Evolutionary conservation across 2,113 vertebrate genomes (phyloP).

Genomic region (Synchiropus splendidus): DNA sequence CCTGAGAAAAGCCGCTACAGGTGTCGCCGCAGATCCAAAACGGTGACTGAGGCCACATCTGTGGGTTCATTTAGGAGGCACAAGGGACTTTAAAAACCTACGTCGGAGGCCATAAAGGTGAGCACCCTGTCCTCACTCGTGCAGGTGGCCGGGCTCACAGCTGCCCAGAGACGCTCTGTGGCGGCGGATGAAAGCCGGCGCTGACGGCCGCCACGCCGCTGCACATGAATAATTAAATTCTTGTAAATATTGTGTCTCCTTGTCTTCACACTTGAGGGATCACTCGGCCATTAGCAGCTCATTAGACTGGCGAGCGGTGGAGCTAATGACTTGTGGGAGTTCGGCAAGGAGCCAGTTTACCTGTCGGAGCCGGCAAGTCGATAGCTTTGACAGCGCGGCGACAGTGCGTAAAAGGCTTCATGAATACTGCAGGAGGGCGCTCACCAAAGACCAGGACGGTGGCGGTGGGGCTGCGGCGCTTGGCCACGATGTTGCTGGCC

Average conservation of each 20-base stretch:
- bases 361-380: conserved; percentile 1
- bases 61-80: too few relatives aligned
- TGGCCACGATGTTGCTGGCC: conserved; percentile 87
- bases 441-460: conserved; percentile 82
- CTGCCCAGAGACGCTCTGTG: conserved; percentile 13
- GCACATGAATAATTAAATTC: conserved; percentile 43
- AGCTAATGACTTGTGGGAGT: conserved; percentile 32
- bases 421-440: conserved; percentile 14
- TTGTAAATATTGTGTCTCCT: conserved; percentile 39
- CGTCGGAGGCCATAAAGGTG: too few relatives aligned
- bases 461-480: conserved; percentile 77
- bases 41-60: too few relatives aligned
- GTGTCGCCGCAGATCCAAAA: too few relatives aligned
- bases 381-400: too few relatives aligned
- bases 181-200: conserved; percentile 14
- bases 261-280: conserved; percentile 29
- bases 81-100: too few relatives aligned
- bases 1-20: too few relatives aligned
- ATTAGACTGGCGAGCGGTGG: conserved; percentile 31
- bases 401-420: too few relatives aligned
- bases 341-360: conserved; percentile 15
- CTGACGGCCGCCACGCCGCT: conserved; percentile 29
- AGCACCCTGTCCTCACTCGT: too few relatives aligned
- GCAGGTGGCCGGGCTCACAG: conserved; percentile 1
- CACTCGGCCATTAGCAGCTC: conserved; percentile 33